These are phyloP conservation scores for Medauroidea extradentata DNA, from an alignment of 1,140 invertebrate species.

Conservation along the genomic window DNA sequence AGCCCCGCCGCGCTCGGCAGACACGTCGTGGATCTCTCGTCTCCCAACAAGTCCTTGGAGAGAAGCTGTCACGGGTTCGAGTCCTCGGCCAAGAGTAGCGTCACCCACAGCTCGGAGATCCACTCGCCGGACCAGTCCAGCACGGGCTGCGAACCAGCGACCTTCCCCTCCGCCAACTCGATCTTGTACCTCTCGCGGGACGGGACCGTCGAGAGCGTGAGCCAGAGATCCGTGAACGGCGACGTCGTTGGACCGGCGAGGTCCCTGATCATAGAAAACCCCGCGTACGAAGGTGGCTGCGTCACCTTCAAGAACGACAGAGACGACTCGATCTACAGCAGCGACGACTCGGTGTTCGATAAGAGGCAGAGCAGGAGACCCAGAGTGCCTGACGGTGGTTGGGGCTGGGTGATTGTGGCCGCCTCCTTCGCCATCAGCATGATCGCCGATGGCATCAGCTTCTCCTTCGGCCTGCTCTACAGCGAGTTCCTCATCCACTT, in stretches of 20 bases:
- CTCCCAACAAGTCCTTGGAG: neutral
- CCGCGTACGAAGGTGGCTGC: neutral
- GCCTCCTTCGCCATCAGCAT: slow-evolving; percentile 81
- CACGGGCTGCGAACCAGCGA: neutral
- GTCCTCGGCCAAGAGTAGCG: neutral
- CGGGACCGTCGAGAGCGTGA: too few species aligned
- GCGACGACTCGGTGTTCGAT: neutral
- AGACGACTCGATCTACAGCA: neutral
- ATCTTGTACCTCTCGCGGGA: too few species aligned
- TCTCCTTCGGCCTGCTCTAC: slow-evolving; percentile 87
- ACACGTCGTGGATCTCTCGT: neutral
- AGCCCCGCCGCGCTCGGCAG: neutral
- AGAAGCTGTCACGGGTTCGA: neutral
- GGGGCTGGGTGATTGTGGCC: slow-evolving; percentile 79
- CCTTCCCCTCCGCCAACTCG: neutral
- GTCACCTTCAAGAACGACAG: neutral
- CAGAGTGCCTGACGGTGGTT: slow-evolving; percentile 10
- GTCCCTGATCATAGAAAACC: neutral
- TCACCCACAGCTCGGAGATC: neutral
- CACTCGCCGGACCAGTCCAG: neutral
- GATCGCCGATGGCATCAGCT: slow-evolving; percentile 93
- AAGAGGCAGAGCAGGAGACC: neutral
- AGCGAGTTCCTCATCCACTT: slow-evolving; percentile 85
- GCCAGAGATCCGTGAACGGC: neutral
- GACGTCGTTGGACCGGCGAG: too few species aligned